These are phyloP conservation scores for Microplitis mediator DNA, from an alignment of 1,140 invertebrate genomes.

Conservation along the genomic window DNA sequence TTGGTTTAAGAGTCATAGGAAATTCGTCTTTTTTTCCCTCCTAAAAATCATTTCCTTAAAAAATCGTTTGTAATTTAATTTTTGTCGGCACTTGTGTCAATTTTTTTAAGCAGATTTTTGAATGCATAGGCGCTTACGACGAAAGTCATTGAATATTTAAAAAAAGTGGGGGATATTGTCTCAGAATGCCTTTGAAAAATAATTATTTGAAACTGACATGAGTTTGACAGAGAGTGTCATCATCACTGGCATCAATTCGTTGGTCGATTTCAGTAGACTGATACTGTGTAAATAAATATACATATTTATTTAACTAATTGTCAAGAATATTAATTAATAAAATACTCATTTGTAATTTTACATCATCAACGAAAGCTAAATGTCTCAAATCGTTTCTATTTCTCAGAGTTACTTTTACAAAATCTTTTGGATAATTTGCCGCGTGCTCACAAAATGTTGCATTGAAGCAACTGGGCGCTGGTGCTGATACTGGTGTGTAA, in stretches of 20 bases:
- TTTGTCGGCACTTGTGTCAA: no score
- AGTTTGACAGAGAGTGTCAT: neutral
- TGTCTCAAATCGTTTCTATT: slow-evolving; percentile 4
- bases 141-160: no score
- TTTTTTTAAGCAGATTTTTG: no score
- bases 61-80: no score
- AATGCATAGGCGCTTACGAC: no score
- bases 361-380: neutral
- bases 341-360: neutral
- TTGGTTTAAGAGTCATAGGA: no score
- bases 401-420: slow-evolving; percentile 1
- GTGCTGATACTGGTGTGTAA: neutral
- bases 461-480: neutral
- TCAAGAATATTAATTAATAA: neutral
- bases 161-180: no score
- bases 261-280: slow-evolving; percentile 9
- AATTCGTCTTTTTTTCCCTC: no score
- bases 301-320: neutral
- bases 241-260: neutral
- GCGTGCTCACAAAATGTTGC: slow-evolving; percentile 18
- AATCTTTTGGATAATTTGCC: slow-evolving; percentile 17
- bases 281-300: neutral
- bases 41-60: no score
- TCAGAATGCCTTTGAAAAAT: neutral
- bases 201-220: neutral